Evolutionary conservation across 1,140 invertebrate genomes (phyloP), one percentile per base, ranked within the genome.

Genomic region (Subanguina moxae): DNA sequence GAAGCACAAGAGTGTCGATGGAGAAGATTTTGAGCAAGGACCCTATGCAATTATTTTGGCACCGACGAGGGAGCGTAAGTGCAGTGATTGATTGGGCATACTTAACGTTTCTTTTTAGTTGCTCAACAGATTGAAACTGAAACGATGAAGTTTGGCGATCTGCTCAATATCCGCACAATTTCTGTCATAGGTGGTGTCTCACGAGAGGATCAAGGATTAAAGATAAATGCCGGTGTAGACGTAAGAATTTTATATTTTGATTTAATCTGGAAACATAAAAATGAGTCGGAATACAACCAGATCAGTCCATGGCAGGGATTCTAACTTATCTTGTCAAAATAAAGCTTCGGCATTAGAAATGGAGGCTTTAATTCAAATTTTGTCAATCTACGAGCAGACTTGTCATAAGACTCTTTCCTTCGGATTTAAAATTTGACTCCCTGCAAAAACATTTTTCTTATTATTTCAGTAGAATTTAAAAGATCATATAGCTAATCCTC

Each of bases 111-210:
- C n/a, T n/a, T 38, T 38, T 38, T 38, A 38, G 32, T 99, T 85
- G 96, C 96, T 0, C 94, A 98, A 82, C 96, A 99, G 85, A 99
- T 99, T 78, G 95, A 99, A 85, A 94, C 98, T 85, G 96, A 99
- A 85, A 94, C 93, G 0, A 90, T 90, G 66, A 98, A 97, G 85
- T 99, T 99, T 86, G 95, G 94, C 25, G 88, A 91, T 74, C 90
- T 90, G 1, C 85, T 99, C 9, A 93, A 92, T 27, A 95, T 99
- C 57, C 87, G 93, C 64, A 97, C 94, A 30, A 94, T 98, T 0
- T 92, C 97, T 8, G 92, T 99, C 45, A 97, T 99, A 71, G 96
- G 96, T 83, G 95, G 95, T 76, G 84, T 97, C 0, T 96, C 93
- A 0, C 87, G 94, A 76, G 96, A 99, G 86, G 96, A 98, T 73